A percentile compares a stretch with the other conserved stretches of the same genome.
Conservation (phyloP, 2,113 vertebrate genomes). For the Brachyhypopomus gauderio region DNA sequence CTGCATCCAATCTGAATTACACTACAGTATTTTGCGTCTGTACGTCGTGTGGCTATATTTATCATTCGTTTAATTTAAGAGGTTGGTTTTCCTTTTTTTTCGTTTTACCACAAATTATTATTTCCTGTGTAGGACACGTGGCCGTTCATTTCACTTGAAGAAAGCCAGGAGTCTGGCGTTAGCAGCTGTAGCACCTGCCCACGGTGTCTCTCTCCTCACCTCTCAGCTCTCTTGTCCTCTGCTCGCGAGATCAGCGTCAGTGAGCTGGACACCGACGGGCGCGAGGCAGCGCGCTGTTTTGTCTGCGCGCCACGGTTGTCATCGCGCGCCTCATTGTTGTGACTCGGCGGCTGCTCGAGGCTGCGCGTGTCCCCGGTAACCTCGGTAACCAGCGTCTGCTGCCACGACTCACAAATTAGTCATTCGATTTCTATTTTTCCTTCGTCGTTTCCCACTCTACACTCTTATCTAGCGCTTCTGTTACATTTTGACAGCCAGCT, state of each 20-base stretch:
- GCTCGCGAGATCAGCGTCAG: not conserved
- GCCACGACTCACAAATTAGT: not conserved
- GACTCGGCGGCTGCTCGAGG: slow-evolving; percentile 1
- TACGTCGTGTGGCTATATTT: no score
- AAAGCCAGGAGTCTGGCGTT: no score
- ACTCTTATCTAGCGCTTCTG: not conserved
- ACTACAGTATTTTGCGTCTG: no score
- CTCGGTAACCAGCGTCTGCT: not conserved
- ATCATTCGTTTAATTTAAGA: no score
- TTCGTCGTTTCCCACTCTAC: not conserved
- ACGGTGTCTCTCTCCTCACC: not conserved
- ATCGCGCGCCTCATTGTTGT: slow-evolving; percentile 41
- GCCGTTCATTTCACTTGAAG: no score
- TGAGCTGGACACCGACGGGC: not conserved
- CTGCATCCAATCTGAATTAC: no score
- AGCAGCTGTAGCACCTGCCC: not conserved
- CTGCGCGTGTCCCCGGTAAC: slow-evolving; percentile 31
- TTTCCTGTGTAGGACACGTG: no score
- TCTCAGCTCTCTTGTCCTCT: not conserved
- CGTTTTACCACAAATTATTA: no score
- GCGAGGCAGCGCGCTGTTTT: slow-evolving; percentile 29
- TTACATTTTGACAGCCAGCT: not conserved
- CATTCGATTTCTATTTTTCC: not conserved
- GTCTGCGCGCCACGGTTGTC: slow-evolving; percentile 19
- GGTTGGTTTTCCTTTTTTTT: no score